Percentiles rank a stretch among this genome's conserved stretches.
These are phyloP conservation scores for Columba guinea DNA, from an alignment of 2,797 vertebrate genomes.

Conservation along the genomic window DNA sequence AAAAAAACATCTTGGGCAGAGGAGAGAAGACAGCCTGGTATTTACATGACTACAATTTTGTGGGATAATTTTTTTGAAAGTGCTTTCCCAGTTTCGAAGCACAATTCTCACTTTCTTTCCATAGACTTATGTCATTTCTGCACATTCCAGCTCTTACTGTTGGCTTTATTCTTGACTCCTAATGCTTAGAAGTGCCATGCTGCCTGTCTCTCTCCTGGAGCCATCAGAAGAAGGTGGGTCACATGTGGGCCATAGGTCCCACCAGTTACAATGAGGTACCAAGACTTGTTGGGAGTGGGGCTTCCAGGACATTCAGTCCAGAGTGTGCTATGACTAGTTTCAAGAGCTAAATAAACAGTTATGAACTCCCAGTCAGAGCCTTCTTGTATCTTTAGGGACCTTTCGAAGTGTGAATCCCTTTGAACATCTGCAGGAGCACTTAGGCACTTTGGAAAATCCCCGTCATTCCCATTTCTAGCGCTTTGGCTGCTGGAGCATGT, in stretches of 20 bases:
- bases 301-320: neutral
- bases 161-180: neutral
- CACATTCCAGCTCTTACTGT: neutral
- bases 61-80: neutral
- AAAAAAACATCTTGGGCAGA: neutral
- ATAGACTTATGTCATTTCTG: neutral
- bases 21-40: neutral
- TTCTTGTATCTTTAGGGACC: neutral
- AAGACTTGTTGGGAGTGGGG: neutral
- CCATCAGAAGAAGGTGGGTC: neutral
- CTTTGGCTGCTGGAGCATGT: neutral
- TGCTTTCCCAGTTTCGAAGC: neutral
- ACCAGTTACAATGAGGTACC: neutral
- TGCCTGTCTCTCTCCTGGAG: neutral
- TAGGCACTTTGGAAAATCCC: neutral
- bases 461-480: neutral
- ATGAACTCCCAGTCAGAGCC: neutral
- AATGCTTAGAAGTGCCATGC: neutral
- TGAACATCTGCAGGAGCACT: accelerated
- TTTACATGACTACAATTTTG: neutral
- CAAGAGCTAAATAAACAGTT: neutral
- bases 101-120: neutral
- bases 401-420: neutral
- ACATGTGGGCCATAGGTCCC: neutral
- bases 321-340: neutral